Percentiles rank a stretch among this genome's conserved stretches.
Evolutionary conservation across 1,140 invertebrate genomes (phyloP).

Genomic region (Fragariocoptes setiger): DNA sequence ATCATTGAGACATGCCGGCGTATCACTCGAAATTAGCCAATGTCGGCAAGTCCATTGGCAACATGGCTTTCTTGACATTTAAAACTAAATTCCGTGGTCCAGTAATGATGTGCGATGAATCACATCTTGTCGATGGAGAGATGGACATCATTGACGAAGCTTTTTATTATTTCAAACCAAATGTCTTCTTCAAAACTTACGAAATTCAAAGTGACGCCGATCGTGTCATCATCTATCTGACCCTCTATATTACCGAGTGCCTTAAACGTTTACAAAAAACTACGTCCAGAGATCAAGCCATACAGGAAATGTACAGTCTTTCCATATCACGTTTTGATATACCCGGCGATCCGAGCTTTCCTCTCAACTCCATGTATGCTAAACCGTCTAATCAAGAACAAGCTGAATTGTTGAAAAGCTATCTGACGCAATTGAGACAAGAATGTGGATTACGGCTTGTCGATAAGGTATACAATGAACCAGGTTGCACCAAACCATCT

Average conservation of each 20-base stretch:
- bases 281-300: slow-evolving; percentile 49
- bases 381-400: slow-evolving; percentile 44
- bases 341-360: slow-evolving; percentile 78
- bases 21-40: slow-evolving; percentile 64
- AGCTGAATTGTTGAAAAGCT: slow-evolving; percentile 66
- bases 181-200: slow-evolving; percentile 94
- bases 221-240: slow-evolving; percentile 83
- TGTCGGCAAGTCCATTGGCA: slow-evolving; percentile 36
- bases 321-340: slow-evolving; percentile 84
- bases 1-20: slow-evolving; percentile 28
- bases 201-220: slow-evolving; percentile 86
- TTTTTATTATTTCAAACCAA: slow-evolving; percentile 85
- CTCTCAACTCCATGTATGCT: slow-evolving; percentile 83
- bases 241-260: slow-evolving; percentile 93
- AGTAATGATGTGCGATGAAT: slow-evolving; percentile 21
- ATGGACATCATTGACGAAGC: slow-evolving; percentile 92
- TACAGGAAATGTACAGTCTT: slow-evolving; percentile 79
- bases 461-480: slow-evolving; percentile 65
- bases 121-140: slow-evolving; percentile 19
- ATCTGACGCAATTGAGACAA: slow-evolving; percentile 71
- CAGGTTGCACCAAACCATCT: slow-evolving; percentile 53
- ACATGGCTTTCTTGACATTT: slow-evolving; percentile 62
- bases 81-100: slow-evolving; percentile 58
- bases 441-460: slow-evolving; percentile 64
- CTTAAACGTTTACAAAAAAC: slow-evolving; percentile 76